A percentile compares a stretch with the other conserved stretches of the same genome.
Evolutionary conservation across 1,140 invertebrate species (phyloP).

Genomic region (Drosophila rufa): DNA sequence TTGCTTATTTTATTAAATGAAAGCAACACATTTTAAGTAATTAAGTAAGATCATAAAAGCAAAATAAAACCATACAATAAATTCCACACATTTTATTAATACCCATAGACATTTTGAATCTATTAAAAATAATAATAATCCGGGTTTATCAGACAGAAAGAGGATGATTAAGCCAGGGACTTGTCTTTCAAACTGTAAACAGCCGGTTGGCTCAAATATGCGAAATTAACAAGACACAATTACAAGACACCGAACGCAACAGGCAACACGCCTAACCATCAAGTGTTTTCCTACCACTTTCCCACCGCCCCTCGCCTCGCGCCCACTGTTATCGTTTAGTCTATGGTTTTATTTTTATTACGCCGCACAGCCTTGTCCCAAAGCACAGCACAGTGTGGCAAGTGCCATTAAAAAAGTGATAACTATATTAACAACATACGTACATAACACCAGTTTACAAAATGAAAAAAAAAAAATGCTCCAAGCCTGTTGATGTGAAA

Average conservation of each 20-base stretch:
- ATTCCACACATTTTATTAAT: not conserved
- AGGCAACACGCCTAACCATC: slow-evolving; percentile 49
- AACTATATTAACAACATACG: too few relatives aligned
- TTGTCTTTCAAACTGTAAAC: slow-evolving; percentile 69
- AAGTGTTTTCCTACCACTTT: slow-evolving; percentile 30
- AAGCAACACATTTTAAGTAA: not conserved
- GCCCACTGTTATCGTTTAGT: slow-evolving; percentile 73
- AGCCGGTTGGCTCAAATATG: slow-evolving; percentile 80
- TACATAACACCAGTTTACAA: too few relatives aligned
- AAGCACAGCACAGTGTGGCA: slow-evolving; percentile 10
- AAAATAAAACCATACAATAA: not conserved
- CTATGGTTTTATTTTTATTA: slow-evolving; percentile 82
- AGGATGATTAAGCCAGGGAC: slow-evolving; percentile 31
- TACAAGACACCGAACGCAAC: slow-evolving; percentile 72
- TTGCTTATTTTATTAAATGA: not conserved
- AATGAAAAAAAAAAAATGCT: too few relatives aligned
- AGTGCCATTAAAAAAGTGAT: not conserved
- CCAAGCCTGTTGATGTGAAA: too few relatives aligned
- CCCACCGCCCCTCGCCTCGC: not conserved
- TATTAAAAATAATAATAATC: slow-evolving; percentile 19
- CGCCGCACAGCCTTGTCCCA: slow-evolving; percentile 49
- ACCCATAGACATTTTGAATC: not conserved
- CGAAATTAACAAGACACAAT: slow-evolving; percentile 82
- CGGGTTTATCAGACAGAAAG: not conserved
- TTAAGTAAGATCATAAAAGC: not conserved